These are phyloP conservation scores for Geococcyx californianus DNA, from an alignment of 2,113 vertebrate species.

Conservation along the genomic window DNA sequence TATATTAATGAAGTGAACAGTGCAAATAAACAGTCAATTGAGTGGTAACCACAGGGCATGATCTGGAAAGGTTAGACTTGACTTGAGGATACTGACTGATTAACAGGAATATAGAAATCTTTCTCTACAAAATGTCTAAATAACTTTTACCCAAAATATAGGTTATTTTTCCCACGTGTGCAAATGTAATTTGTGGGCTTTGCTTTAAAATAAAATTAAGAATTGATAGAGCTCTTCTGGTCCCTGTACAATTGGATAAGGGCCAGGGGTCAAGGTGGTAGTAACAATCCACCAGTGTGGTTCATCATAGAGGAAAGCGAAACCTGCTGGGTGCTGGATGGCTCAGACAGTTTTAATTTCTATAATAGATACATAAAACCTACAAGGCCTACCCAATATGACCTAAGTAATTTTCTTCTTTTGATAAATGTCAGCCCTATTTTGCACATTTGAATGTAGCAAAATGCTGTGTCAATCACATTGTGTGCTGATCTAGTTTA, in stretches of 20 bases:
- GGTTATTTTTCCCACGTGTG: background rate
- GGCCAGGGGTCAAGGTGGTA: background rate
- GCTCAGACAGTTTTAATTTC: background rate
- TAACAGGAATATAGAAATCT: background rate
- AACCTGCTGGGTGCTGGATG: background rate
- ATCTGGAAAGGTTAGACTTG: conserved; percentile 39
- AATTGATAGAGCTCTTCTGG: background rate
- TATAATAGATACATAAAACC: background rate
- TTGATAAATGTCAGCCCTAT: background rate
- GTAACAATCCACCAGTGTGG: background rate
- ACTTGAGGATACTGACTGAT: conserved; percentile 34
- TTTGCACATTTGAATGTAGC: background rate
- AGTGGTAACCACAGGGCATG: conserved; percentile 8
- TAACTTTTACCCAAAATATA: background rate
- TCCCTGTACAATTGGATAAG: background rate
- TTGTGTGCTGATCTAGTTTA: background rate
- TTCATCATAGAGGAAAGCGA: background rate
- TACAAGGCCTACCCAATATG: background rate
- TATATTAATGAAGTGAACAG: conserved; percentile 25
- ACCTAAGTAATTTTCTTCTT: background rate
- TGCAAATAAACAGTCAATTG: conserved; percentile 17
- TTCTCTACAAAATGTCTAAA: background rate
- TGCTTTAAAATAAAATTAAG: background rate
- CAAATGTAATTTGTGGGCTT: background rate
- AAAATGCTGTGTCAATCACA: background rate